Conservation (phyloP, 2,113 vertebrate genomes). For the Athene cunicularia region DNA sequence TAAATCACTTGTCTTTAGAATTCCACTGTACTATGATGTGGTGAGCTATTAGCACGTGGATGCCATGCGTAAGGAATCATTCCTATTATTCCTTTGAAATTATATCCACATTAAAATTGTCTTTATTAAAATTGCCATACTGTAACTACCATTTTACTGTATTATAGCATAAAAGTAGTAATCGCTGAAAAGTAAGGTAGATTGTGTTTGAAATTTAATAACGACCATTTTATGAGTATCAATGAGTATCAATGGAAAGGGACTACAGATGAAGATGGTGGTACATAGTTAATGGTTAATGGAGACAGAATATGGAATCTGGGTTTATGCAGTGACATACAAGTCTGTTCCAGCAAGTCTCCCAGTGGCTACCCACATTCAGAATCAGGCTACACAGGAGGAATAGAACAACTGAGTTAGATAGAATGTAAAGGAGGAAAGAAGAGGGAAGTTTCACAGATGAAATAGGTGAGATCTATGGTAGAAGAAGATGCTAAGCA, state of each 20-base stretch:
- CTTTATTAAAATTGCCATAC: neutral
- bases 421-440: neutral
- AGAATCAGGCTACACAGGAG: neutral
- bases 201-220: neutral
- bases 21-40: neutral
- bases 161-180: neutral
- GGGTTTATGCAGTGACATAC: neutral
- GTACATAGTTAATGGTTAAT: neutral
- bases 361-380: neutral
- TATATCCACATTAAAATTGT: neutral
- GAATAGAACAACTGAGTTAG: neutral
- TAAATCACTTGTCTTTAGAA: conserved; percentile 13
- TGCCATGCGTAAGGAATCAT: neutral
- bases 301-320: neutral
- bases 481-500: neutral
- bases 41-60: neutral
- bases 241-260: neutral
- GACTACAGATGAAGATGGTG: neutral
- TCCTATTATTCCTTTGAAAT: neutral
- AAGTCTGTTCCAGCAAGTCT: neutral
- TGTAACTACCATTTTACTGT: neutral
- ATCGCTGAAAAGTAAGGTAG: neutral
- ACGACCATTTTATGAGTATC: neutral
- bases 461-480: neutral
- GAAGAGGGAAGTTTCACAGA: neutral